Base-by-base conservation (phyloP, 2,113 vertebrate species). In the Holacanthus passer region DNA sequence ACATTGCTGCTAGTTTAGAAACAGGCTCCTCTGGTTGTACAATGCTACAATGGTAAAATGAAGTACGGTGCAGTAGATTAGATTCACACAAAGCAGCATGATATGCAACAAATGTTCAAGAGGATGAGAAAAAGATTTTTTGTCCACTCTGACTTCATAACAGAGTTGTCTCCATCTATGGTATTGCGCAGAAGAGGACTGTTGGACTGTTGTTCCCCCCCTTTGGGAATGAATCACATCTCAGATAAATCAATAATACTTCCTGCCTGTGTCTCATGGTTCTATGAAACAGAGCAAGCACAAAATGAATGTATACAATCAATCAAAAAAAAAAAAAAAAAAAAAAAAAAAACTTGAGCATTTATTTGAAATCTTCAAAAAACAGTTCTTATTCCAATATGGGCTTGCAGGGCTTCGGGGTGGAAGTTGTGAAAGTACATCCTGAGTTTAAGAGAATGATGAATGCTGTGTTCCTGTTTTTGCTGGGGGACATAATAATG, bases 401-500 rank as follows among this genome's bases (percentile, higher is more conserved):
- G 52, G 48, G 55, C 60, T 76, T 75, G 56, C 29, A 58, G 80
- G 9, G 62, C 58, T 81, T 73, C 6, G 45, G 82, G 39, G 43
- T 5, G 55, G 32, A 67, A 84, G 45, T 85, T 83, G 81, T 64
- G 68, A 86, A 81, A 78, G 77, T 70, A 85, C 66, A 72, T 73
- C 52, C 79, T 65, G 85, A 88, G 66, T 90, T 91, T 84, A 87
- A 87, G 66, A 81, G 71, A 82, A 85, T 92, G 89, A 93, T 91
- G 77, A 91, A 92, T 91, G 82, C 37, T 81, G 62, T 56, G 67
- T 48, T 91, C 63, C 82, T 81, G 88, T 87, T 76, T 89, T 91
- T 85, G 89, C 87, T 85, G 74, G 73, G 77, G 84, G 88, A 90
- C 82, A 84, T 66, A 82, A 85, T 83, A 85, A 92, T 91, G 87